Percentiles rank a stretch among this genome's conserved stretches.
phyloP scores from a whole-genome alignment of 2,113 vertebrate species.

The Dipodomys spectabilis region DNA sequence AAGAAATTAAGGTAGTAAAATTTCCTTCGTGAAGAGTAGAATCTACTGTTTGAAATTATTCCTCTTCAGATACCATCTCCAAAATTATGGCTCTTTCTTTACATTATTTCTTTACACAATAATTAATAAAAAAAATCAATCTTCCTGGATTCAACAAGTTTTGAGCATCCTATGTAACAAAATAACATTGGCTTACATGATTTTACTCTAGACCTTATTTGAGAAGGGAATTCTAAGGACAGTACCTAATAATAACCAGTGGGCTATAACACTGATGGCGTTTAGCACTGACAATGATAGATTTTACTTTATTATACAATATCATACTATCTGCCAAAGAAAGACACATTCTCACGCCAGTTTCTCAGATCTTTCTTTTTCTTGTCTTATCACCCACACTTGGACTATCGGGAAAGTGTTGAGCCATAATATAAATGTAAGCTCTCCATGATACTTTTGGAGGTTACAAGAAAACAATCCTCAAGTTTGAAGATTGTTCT shows the following conservation, averaged over 20 bases:
- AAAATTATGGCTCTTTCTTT: not conserved
- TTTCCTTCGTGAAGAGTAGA: not conserved
- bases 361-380: conserved; percentile 20
- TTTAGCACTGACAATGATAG: not conserved
- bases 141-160: not conserved
- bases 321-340: not conserved
- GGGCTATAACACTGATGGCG: not conserved
- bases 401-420: not conserved
- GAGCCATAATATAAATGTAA: not conserved
- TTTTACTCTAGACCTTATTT: not conserved
- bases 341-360: not conserved
- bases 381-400: not conserved
- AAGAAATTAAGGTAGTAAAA: not conserved
- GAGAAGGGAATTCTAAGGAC: not conserved
- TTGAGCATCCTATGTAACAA: not conserved
- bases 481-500: not conserved
- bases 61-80: not conserved
- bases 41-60: conserved; percentile 9
- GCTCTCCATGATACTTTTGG: not conserved
- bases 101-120: not conserved
- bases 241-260: not conserved
- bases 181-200: not conserved
- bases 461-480: not conserved
- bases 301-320: not conserved
- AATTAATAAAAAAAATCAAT: not conserved